Evolutionary conservation across 2,888 invertebrate species (phyloP).

Genomic region (Saturnia japonica): DNA sequence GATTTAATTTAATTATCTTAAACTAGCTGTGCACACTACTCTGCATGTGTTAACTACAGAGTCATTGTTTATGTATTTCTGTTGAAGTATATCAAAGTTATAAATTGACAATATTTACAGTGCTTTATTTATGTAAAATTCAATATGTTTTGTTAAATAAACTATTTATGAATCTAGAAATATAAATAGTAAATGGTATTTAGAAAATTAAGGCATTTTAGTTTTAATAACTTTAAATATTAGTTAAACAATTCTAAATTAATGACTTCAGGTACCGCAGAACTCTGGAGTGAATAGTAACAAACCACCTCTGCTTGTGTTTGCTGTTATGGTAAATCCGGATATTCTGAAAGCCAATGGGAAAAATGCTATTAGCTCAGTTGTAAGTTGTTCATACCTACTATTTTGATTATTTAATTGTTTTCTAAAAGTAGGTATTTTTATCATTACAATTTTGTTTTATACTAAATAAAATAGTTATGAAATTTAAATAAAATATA

Average conservation of each 20-base stretch:
- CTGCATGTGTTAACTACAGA: no score
- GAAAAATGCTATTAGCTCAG: conserved; percentile 84
- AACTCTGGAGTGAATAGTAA: conserved; percentile 82
- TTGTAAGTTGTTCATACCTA: conserved; percentile 58
- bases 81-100: no score
- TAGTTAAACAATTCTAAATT: background rate
- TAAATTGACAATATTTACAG: no score
- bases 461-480: background rate
- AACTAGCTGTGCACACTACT: no score
- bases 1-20: no score
- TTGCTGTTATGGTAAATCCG: conserved; percentile 88
- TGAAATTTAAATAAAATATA: background rate
- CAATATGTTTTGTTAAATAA: no score
- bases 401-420: background rate
- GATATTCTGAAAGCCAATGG: conserved; percentile 86
- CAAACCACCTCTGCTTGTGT: conserved; percentile 83
- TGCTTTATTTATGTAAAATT: no score
- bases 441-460: no score
- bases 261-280: conserved; percentile 76
- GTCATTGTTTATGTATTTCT: no score
- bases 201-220: background rate
- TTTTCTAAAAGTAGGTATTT: background rate
- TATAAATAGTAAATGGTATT: background rate
- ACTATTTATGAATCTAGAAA: background rate
- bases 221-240: background rate